Percentiles rank a stretch among this genome's conserved stretches.
Conservation (phyloP, 2,797 vertebrate genomes). For the Chromobotia macracanthus region DNA sequence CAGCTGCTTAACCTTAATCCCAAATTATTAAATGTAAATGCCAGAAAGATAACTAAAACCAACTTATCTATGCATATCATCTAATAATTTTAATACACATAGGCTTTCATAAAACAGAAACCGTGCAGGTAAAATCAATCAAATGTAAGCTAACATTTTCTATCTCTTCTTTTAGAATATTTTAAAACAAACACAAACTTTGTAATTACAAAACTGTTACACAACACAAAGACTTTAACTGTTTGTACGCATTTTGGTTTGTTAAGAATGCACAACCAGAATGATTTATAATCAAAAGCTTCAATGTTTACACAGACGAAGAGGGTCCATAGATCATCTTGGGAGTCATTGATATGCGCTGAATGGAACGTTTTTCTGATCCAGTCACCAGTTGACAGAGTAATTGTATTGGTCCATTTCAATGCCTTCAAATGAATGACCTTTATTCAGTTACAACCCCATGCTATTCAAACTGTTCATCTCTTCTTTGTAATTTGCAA, state of each 20-base stretch:
- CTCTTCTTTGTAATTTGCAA: conserved; percentile 22
- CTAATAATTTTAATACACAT: neutral
- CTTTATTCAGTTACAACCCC: conserved; percentile 23
- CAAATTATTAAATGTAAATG: conserved; percentile 10
- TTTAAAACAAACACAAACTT: conserved; percentile 7
- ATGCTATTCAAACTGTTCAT: conserved; percentile 20
- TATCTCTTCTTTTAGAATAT: conserved; percentile 11
- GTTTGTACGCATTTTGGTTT: neutral
- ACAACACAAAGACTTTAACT: neutral
- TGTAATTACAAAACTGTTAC: conserved; percentile 7
- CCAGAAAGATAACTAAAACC: conserved; percentile 22
- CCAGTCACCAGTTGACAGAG: neutral
- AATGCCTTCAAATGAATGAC: conserved; percentile 28
- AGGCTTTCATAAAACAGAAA: conserved; percentile 7
- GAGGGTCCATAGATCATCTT: conserved; percentile 13
- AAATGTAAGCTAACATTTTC: neutral
- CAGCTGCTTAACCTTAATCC: conserved; percentile 13
- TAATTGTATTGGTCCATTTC: conserved; percentile 5
- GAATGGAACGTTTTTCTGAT: neutral
- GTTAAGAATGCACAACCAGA: neutral
- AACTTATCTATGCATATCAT: conserved; percentile 44
- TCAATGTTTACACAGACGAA: conserved; percentile 18
- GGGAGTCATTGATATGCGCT: neutral
- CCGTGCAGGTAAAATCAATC: neutral
- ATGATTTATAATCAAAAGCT: neutral